These are phyloP conservation scores for Drosophila ironensis DNA, from an alignment of 1,140 invertebrate genomes.

Conservation along the genomic window DNA sequence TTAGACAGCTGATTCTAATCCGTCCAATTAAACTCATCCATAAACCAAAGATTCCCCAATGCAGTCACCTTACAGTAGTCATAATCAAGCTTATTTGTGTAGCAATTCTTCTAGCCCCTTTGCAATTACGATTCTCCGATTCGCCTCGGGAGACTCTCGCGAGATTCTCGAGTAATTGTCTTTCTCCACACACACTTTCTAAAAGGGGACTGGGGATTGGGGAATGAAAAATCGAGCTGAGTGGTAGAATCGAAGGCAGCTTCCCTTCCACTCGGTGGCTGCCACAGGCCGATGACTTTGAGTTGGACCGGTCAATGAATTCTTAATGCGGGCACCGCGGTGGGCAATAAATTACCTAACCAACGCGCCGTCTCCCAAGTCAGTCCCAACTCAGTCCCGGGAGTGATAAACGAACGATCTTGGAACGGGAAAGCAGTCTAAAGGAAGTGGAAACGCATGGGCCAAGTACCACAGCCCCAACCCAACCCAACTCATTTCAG, in stretches of 20 bases:
- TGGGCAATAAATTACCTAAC: slow-evolving; percentile 76
- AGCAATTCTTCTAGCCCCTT: neutral
- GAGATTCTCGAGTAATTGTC: slow-evolving; percentile 8
- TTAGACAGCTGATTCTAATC: slow-evolving; percentile 51
- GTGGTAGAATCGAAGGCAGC: slow-evolving; percentile 27
- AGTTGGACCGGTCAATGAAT: slow-evolving; percentile 72
- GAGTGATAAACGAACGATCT: slow-evolving; percentile 53
- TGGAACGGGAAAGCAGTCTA: slow-evolving; percentile 25
- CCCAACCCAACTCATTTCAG: neutral
- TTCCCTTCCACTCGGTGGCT: slow-evolving; percentile 57
- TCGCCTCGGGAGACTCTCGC: neutral
- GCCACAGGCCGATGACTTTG: slow-evolving; percentile 73
- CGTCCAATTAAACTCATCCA: slow-evolving; percentile 2
- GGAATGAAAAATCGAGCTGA: slow-evolving; percentile 19
- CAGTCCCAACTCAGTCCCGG: too few relatives aligned
- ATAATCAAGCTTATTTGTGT: neutral
- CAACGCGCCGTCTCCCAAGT: too few relatives aligned
- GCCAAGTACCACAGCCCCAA: slow-evolving; percentile 35
- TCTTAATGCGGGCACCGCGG: slow-evolving; percentile 62
- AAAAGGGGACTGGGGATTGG: slow-evolving; percentile 30
- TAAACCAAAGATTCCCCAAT: neutral
- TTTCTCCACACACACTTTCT: slow-evolving; percentile 47
- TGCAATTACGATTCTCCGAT: neutral
- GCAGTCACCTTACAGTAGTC: too few relatives aligned
- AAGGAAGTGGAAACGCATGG: slow-evolving; percentile 71